A percentile compares a stretch with the other conserved stretches of the same genome.
These are phyloP conservation scores for Rousettus madagascariensis DNA, from an alignment of 2,797 vertebrate genomes.

Conservation along the genomic window DNA sequence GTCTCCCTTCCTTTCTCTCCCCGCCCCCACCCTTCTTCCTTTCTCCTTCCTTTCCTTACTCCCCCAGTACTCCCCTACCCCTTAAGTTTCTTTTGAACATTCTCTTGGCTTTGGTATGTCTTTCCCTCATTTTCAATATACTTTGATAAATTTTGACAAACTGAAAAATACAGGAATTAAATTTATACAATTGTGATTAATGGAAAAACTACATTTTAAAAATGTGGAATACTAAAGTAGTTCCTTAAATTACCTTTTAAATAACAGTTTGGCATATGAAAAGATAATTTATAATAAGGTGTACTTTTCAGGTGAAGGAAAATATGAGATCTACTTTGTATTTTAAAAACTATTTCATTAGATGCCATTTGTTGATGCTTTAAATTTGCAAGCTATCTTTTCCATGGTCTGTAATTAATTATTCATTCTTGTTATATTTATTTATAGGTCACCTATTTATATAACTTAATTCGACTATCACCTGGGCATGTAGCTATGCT, in stretches of 20 bases:
- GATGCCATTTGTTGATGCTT: slow-evolving; percentile 48
- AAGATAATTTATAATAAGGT: background rate
- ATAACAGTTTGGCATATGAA: background rate
- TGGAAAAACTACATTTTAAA: background rate
- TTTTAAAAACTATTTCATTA: slow-evolving; percentile 70
- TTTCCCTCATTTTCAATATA: background rate
- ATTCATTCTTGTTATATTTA: slow-evolving; percentile 71
- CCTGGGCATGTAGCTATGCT: slow-evolving; percentile 70
- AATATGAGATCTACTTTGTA: slow-evolving; percentile 43
- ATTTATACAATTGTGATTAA: background rate
- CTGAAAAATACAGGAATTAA: background rate
- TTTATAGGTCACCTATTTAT: slow-evolving; percentile 67
- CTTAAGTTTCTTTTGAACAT: background rate
- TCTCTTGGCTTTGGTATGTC: background rate
- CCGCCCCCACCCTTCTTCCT: background rate
- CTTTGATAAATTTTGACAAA: background rate
- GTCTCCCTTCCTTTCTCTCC: background rate
- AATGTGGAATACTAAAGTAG: background rate
- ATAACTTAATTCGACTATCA: slow-evolving; percentile 73
- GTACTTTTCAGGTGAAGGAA: slow-evolving; percentile 58
- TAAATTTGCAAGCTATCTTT: slow-evolving; percentile 69
- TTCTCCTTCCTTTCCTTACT: background rate
- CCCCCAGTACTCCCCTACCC: background rate
- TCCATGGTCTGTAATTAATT: slow-evolving; percentile 71
- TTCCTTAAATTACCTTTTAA: background rate